A percentile compares a stretch with the other conserved stretches of the same genome.
Conservation (phyloP, 2,888 invertebrate genomes). For the Synanthedon formicaeformis region DNA sequence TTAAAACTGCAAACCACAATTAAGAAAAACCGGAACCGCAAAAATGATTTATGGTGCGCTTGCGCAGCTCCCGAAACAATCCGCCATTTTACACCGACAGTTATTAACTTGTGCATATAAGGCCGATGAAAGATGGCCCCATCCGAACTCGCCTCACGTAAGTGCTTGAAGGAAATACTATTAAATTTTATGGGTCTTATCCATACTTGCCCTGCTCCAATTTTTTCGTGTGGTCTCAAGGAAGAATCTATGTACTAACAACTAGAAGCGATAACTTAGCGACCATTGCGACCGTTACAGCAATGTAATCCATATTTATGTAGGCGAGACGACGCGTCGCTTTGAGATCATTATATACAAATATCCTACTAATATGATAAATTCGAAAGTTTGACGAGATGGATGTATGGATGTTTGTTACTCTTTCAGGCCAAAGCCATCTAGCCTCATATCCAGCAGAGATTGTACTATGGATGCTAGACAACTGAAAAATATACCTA, state of each 20-base stretch:
- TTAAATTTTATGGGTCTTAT: conserved; percentile 67
- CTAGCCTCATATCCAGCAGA: too few relatives aligned
- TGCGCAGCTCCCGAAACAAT: conserved; percentile 17
- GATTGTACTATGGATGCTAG: too few relatives aligned
- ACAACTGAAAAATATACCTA: too few relatives aligned
- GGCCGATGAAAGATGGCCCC: conserved; percentile 20
- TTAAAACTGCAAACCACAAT: too few relatives aligned
- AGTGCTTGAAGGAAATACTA: conserved; percentile 61
- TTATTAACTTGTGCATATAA: conserved; percentile 30
- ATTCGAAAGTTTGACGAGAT: too few relatives aligned
- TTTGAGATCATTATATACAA: too few relatives aligned
- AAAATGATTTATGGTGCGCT: conserved; percentile 23
- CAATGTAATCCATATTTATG: too few relatives aligned
- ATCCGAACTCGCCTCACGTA: conserved; percentile 53
- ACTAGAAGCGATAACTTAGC: neutral
- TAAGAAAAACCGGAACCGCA: conserved; percentile 8
- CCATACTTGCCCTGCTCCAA: conserved; percentile 65
- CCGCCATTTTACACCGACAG: conserved; percentile 28
- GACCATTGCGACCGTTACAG: too few relatives aligned
- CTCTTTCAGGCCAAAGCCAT: too few relatives aligned
- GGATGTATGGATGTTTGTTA: too few relatives aligned
- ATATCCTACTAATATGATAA: too few relatives aligned
- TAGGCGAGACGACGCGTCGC: too few relatives aligned
- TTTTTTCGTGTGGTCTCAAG: conserved; percentile 33
- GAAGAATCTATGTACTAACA: neutral